phyloP scores from a whole-genome alignment of 92 coral and sea anemone genomes.

The Epizoanthus scotinus region DNA sequence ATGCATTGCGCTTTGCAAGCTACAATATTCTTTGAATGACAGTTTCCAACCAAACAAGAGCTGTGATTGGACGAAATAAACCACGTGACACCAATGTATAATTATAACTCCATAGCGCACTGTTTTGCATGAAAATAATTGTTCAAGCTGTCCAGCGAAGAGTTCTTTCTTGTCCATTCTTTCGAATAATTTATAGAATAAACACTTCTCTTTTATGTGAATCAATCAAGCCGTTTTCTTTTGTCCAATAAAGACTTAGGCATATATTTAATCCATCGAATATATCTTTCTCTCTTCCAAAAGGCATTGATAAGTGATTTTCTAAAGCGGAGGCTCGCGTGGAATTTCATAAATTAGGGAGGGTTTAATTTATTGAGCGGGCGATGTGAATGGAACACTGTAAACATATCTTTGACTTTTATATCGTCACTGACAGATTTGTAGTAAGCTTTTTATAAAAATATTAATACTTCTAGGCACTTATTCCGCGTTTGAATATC shows the following conservation, averaged over 20 bases:
- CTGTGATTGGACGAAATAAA: slow-evolving; percentile 51
- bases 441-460: not conserved
- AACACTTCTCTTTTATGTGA: slow-evolving; percentile 13
- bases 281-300: slow-evolving; percentile 27
- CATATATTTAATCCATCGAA: slow-evolving; percentile 19
- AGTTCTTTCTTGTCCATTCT: slow-evolving; percentile 21
- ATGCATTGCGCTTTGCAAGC: slow-evolving; percentile 10
- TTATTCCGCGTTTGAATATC: not conserved
- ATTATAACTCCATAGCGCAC: slow-evolving; percentile 22
- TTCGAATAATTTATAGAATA: slow-evolving; percentile 18
- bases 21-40: slow-evolving; percentile 62
- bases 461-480: not conserved
- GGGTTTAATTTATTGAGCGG: slow-evolving; percentile 40
- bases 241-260: slow-evolving; percentile 20
- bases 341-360: slow-evolving; percentile 75
- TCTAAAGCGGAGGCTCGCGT: slow-evolving; percentile 42
- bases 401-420: slow-evolving; percentile 15
- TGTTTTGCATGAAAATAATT: slow-evolving; percentile 34
- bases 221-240: not conserved
- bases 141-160: slow-evolving; percentile 6
- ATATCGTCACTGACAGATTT: slow-evolving; percentile 32
- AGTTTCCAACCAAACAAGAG: slow-evolving; percentile 49
- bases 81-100: slow-evolving; percentile 58
- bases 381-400: not conserved
- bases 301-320: not conserved